Evolutionary conservation across 2,113 vertebrate genomes (phyloP).

Genomic region (Cyanoderma ruficeps): DNA sequence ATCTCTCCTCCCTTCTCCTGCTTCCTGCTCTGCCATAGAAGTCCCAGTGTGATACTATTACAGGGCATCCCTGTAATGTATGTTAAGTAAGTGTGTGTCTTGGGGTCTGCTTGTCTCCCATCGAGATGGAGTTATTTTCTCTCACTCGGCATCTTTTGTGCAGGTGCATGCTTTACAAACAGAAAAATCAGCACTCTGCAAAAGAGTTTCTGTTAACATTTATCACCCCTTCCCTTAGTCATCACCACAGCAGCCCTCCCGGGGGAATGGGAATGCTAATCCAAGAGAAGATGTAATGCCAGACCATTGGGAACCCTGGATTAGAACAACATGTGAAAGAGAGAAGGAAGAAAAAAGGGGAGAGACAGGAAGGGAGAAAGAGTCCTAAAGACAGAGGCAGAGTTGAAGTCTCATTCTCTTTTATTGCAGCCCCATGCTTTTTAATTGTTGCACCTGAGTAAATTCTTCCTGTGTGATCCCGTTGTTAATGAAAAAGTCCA

Average conservation of each 20-base stretch:
- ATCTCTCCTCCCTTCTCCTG: neutral
- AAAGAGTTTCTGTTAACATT: slow-evolving; percentile 77
- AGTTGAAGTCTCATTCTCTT: slow-evolving; percentile 34
- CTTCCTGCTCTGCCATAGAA: neutral
- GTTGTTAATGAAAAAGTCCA: slow-evolving; percentile 65
- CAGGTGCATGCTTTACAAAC: slow-evolving; percentile 72
- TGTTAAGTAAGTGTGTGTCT: slow-evolving; percentile 41
- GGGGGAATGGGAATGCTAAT: slow-evolving; percentile 58
- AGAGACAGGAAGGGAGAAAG: neutral
- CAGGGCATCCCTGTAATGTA: slow-evolving; percentile 45
- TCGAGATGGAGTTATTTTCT: slow-evolving; percentile 64
- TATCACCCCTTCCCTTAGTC: slow-evolving; percentile 76
- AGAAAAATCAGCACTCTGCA: slow-evolving; percentile 75
- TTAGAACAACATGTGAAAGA: neutral
- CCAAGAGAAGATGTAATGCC: slow-evolving; percentile 67
- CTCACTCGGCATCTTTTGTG: slow-evolving; percentile 68
- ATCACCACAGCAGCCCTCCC: slow-evolving; percentile 60
- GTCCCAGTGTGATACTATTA: slow-evolving; percentile 12
- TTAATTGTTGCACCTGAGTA: slow-evolving; percentile 54
- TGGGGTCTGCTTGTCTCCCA: neutral
- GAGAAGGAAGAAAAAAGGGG: neutral
- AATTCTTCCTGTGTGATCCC: slow-evolving; percentile 44
- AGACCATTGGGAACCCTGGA: slow-evolving; percentile 23
- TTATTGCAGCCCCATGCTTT: slow-evolving; percentile 55
- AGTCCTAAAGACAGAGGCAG: neutral